Percentiles rank a stretch among this genome's conserved stretches.
phyloP scores from a whole-genome alignment of 2,113 vertebrate species.

The Anser brachyrhynchus region DNA sequence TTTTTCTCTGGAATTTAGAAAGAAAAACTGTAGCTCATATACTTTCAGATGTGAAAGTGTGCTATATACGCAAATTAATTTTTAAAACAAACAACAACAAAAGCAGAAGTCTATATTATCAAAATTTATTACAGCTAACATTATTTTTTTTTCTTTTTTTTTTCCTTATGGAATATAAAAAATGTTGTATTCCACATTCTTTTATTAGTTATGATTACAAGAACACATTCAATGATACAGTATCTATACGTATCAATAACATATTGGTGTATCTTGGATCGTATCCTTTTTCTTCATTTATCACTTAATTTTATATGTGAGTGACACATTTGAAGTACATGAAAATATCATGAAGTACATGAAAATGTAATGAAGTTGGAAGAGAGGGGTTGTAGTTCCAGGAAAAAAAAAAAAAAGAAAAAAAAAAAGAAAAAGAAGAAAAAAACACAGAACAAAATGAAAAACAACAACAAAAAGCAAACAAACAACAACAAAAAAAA shows the following conservation, averaged over 20 bases:
- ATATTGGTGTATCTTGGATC: neutral
- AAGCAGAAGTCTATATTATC: neutral
- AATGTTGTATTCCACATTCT: neutral
- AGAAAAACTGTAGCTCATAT: neutral
- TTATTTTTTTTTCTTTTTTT: neutral
- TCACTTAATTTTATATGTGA: neutral
- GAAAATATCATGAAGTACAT: neutral
- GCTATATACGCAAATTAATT: neutral
- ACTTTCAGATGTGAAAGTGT: neutral
- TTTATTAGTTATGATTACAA: neutral
- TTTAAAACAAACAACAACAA: rapidly evolving
- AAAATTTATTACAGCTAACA: neutral
- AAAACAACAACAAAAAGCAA: neutral
- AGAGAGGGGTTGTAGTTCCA: neutral
- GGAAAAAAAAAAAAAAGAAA: neutral
- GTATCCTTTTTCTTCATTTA: neutral
- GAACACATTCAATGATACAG: neutral
- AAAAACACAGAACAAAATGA: neutral
- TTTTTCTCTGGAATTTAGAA: neutral
- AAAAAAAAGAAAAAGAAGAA: neutral
- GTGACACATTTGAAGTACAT: neutral
- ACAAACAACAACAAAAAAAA: neutral
- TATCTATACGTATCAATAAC: neutral
- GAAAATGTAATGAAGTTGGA: neutral
- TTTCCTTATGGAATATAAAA: neutral